Conservation (phyloP, 2,888 invertebrate species). For the Drosophila peninsularis region DNA sequence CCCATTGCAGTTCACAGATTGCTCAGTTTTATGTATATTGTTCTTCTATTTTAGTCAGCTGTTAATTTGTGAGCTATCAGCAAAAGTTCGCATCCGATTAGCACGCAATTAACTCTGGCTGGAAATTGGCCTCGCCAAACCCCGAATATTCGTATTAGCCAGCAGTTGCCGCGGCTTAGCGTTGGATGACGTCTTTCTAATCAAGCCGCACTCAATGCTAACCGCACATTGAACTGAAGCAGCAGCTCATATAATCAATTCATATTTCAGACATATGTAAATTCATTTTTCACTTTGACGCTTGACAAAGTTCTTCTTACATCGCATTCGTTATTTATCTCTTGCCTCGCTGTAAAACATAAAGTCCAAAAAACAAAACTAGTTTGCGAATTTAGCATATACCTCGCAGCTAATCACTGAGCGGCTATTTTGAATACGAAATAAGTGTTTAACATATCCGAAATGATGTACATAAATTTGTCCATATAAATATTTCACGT, state of each 20-base stretch:
- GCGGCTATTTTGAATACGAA: background rate
- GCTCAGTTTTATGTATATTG: background rate
- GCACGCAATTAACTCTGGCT: slow-evolving; percentile 51
- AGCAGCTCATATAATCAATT: slow-evolving; percentile 31
- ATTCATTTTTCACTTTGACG: slow-evolving; percentile 11
- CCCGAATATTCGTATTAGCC: slow-evolving; percentile 18
- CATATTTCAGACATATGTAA: slow-evolving; percentile 22
- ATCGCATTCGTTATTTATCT: slow-evolving; percentile 27
- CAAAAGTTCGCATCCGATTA: slow-evolving; percentile 48
- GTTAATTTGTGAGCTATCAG: slow-evolving; percentile 41
- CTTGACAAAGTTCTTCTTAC: slow-evolving; percentile 18
- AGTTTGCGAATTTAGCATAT: slow-evolving; percentile 4
- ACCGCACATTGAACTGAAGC: slow-evolving; percentile 46
- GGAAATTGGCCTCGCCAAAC: slow-evolving; percentile 41
- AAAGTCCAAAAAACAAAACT: background rate
- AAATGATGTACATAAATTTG: background rate
- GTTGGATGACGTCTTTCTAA: slow-evolving; percentile 25
- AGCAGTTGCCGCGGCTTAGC: slow-evolving; percentile 11
- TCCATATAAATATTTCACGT: no score
- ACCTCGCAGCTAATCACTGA: background rate
- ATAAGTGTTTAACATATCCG: background rate
- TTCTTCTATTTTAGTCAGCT: slow-evolving; percentile 7
- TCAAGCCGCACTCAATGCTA: slow-evolving; percentile 44
- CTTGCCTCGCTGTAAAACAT: background rate
- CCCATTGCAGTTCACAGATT: background rate